These are phyloP conservation scores for Selenia dentaria DNA, from an alignment of 2,888 invertebrate genomes.

Conservation along the genomic window DNA sequence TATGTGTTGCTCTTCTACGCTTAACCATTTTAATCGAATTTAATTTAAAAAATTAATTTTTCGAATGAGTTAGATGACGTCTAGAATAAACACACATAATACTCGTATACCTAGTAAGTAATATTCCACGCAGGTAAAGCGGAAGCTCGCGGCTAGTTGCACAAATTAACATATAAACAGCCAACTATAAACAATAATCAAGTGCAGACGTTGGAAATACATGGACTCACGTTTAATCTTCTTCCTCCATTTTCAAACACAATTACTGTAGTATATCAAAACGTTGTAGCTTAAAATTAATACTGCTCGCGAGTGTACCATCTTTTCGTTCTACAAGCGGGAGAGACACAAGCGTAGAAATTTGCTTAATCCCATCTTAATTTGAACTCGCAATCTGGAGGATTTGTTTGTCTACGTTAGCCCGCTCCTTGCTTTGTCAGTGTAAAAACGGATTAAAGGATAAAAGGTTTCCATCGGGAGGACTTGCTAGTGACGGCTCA, in stretches of 20 bases:
- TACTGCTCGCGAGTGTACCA: constrained; percentile 38
- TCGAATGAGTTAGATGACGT: too few relatives aligned
- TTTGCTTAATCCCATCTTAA: constrained; percentile 69
- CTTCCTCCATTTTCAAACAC: constrained; percentile 1
- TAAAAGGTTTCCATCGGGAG: constrained; percentile 47
- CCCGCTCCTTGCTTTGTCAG: constrained; percentile 64
- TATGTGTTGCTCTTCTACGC: too few relatives aligned
- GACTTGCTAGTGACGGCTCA: constrained; percentile 48
- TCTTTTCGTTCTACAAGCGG: constrained; percentile 37
- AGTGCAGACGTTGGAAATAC: too few relatives aligned
- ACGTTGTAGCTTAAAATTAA: constrained; percentile 22
- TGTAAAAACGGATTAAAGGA: constrained; percentile 68
- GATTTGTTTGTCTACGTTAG: constrained; percentile 61
- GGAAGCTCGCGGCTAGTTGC: too few relatives aligned
- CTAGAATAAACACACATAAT: too few relatives aligned
- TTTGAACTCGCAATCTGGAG: constrained; percentile 65
- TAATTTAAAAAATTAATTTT: too few relatives aligned
- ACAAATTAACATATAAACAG: too few relatives aligned
- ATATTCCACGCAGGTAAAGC: too few relatives aligned
- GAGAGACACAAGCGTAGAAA: constrained; percentile 55
- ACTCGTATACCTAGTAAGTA: too few relatives aligned
- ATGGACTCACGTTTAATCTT: constrained; percentile 4
- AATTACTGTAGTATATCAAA: constrained; percentile 5
- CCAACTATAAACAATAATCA: not conserved
- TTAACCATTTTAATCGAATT: too few relatives aligned